Evolutionary conservation across 2,888 invertebrate species (phyloP).

Genomic region (Halictus ligatus): DNA sequence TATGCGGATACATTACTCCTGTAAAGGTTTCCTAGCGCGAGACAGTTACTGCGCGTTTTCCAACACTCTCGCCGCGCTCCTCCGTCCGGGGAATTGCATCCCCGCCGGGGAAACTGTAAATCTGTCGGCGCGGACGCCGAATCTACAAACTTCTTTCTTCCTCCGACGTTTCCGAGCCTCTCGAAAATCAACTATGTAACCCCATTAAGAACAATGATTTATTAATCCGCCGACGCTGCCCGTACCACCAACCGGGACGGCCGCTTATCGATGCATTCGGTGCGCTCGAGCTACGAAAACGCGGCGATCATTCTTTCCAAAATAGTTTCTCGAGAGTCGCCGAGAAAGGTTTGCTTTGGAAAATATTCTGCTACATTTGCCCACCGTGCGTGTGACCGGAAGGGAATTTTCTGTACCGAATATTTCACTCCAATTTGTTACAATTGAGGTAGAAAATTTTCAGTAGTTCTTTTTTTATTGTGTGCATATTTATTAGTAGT

Average conservation of each 20-base stretch:
- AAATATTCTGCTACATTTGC: no score
- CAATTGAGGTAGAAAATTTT: no score
- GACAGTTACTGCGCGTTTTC: conserved; percentile 64
- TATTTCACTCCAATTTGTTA: no score
- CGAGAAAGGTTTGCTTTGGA: no score
- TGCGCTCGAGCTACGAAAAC: no score
- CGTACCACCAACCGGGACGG: not conserved
- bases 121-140: conserved; percentile 11
- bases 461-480: no score
- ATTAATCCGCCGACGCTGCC: not conserved
- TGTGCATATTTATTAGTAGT: no score
- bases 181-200: conserved; percentile 2
- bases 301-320: no score
- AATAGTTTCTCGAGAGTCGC: no score
- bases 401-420: no score
- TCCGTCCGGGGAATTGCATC: conserved; percentile 29
- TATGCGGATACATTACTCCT: conserved; percentile 66
- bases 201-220: conserved; percentile 2
- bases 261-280: not conserved
- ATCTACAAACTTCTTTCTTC: conserved; percentile 21
- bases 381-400: no score
- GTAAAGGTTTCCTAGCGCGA: conserved; percentile 63
- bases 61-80: conserved; percentile 53
- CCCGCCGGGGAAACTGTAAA: conserved; percentile 44
- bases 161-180: not conserved